Conservation (phyloP, 2,113 vertebrate species). For the Sclerurus mexicanus region DNA sequence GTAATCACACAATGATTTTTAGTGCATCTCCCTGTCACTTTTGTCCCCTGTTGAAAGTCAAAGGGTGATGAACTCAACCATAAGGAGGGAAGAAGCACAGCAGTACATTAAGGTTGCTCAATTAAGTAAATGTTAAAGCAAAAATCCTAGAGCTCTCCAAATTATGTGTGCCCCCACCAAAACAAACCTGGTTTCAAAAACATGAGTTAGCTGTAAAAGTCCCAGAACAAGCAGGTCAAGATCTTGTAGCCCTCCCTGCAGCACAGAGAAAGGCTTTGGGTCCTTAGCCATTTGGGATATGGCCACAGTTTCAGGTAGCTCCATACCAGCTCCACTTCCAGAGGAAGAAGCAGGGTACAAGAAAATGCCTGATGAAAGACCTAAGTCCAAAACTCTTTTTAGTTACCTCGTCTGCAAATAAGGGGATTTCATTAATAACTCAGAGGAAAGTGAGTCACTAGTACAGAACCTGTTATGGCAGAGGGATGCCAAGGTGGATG, state of each 20-base stretch:
- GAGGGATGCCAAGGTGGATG: not conserved
- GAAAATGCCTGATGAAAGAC: not conserved
- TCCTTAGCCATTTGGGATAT: not conserved
- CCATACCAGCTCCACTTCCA: not conserved
- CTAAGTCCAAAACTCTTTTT: not conserved
- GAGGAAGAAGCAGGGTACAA: not conserved
- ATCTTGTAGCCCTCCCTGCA: not conserved
- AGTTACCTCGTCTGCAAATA: not conserved
- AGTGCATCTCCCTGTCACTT: not conserved
- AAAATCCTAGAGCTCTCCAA: not conserved
- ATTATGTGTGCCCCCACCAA: not conserved
- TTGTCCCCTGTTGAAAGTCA: slow-evolving; percentile 3
- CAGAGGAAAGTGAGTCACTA: not conserved
- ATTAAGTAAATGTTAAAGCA: not conserved
- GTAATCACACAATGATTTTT: not conserved
- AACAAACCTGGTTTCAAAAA: not conserved
- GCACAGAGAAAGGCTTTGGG: not conserved
- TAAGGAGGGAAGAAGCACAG: not conserved
- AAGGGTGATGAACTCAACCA: not conserved
- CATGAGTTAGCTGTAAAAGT: not conserved
- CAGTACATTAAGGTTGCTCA: not conserved
- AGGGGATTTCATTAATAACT: not conserved
- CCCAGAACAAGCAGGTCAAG: not conserved
- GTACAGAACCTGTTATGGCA: not conserved
- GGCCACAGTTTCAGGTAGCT: not conserved